Base-by-base conservation (phyloP, 2,888 invertebrate species). In the Drosophila diplacantha region DNA sequence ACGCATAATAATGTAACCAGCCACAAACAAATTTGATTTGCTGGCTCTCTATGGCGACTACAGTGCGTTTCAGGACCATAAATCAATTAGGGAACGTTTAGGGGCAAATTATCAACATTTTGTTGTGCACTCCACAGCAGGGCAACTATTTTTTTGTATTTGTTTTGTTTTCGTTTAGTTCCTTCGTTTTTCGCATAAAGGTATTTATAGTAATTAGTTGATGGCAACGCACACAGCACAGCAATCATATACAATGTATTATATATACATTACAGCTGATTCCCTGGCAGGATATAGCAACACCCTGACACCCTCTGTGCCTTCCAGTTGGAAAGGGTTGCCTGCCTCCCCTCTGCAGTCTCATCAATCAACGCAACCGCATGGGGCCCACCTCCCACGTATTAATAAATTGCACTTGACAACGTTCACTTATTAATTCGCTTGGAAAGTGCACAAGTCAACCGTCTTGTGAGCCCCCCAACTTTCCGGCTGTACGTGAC, bases 341-440 rank as follows among this genome's bases (percentile, higher is more conserved):
- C 24, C n/a, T 34, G n/a, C n/a, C 34, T 7, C 2, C 32, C 32
- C 32, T 2, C n/a, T n/a, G 35, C 20, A 12, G 2, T 12, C 6
- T 38, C 38, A 37, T 50, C 55, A 29, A 38, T 55, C 29, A 14
- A 8, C n/a, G 12, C 31, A 26, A 22, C 5, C 29, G 12, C 29
- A 26, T 18, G 16, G 18, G 5, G 3, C 18, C 49, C 11, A 29
- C 16, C 39, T 22, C 16, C n/a, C 41, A 6, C 12, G 73, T 73
- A 79, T 83, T 81, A 83, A 83, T 83, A 79, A 79, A 54, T 77
- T 81, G 80, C 76, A 79, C 83, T 83, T 69, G 81, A 71, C 73
- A 75, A 73, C 76, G 79, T 79, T 74, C 81, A 75, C 79, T 79
- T 83, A 83, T 72, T 79, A 79, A 79, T 81, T 61, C 81, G 72